Conservation (phyloP, 2,888 invertebrate species). For the Lampropteryx suffumata region DNA sequence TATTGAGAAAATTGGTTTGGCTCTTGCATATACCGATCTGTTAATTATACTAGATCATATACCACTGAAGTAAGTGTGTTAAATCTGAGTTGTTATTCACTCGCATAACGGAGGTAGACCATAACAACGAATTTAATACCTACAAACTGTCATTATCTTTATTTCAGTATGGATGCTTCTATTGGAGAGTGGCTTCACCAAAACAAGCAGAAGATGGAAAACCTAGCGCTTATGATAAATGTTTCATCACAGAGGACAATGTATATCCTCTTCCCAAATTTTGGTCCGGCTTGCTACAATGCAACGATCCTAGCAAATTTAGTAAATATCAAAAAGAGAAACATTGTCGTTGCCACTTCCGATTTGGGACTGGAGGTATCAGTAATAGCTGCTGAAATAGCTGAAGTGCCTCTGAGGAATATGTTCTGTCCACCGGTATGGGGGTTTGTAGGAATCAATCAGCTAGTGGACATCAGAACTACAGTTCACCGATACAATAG, state of each 20-base stretch:
- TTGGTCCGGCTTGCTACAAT: conserved; percentile 82
- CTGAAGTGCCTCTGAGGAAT: conserved; percentile 68
- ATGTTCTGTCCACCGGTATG: conserved; percentile 85
- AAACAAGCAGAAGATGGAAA: conserved; percentile 61
- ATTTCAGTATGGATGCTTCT: conserved; percentile 46
- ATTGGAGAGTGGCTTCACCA: conserved; percentile 66
- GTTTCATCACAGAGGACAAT: conserved; percentile 69
- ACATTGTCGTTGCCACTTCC: conserved; percentile 82
- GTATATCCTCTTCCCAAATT: conserved; percentile 77
- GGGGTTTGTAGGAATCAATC: conserved; percentile 84
- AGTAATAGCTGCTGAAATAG: conserved; percentile 63
- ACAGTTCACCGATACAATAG: conserved; percentile 79
- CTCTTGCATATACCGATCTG: conserved; percentile 73
- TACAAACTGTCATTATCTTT: not conserved
- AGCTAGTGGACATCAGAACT: conserved; percentile 78
- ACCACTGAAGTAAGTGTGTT: conserved; percentile 60
- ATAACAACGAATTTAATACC: too few relatives aligned
- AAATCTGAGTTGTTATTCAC: too few relatives aligned
- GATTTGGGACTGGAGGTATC: conserved; percentile 79
- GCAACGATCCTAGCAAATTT: conserved; percentile 73
- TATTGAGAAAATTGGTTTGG: conserved; percentile 68
- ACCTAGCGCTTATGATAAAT: conserved; percentile 76
- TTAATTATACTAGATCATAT: conserved; percentile 78
- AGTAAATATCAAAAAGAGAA: conserved; percentile 62
- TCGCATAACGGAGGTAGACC: too few relatives aligned